These are phyloP conservation scores for Tupaia chinensis DNA, from an alignment of 2,113 vertebrate genomes.

Conservation along the genomic window DNA sequence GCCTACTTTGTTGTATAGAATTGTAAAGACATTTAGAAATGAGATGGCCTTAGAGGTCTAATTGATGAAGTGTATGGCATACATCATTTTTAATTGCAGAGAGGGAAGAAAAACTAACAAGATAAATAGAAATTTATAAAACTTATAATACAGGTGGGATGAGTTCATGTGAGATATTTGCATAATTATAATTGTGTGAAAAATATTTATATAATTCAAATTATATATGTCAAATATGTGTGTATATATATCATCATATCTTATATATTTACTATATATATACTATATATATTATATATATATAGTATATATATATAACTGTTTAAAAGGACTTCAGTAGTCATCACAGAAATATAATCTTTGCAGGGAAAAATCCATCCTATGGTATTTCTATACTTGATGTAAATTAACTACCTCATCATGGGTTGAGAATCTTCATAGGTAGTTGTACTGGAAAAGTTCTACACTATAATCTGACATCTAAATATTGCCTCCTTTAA, in stretches of 20 bases:
- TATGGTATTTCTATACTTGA: not conserved
- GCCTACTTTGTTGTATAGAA: not conserved
- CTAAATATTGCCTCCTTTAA: conserved; percentile 8
- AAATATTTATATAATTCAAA: not conserved
- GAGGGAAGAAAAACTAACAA: conserved; percentile 35
- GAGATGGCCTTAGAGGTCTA: not conserved
- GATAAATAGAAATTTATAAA: conserved; percentile 41
- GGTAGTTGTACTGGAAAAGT: not conserved
- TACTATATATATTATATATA: too few relatives aligned
- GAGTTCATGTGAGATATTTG: not conserved
- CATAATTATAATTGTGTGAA: not conserved
- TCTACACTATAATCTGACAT: not conserved
- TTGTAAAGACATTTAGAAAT: conserved; percentile 28
- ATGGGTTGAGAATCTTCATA: not conserved
- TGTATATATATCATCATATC: not conserved
- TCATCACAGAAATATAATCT: not conserved
- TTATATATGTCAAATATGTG: not conserved
- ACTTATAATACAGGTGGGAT: not conserved
- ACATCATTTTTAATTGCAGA: conserved; percentile 30
- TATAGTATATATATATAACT: not conserved
- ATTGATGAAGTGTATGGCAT: not conserved
- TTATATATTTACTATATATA: not conserved
- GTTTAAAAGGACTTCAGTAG: not conserved
- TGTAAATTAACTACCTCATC: conserved; percentile 18
- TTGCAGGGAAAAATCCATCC: not conserved